phyloP scores from a whole-genome alignment of 92 coral and sea anemone species.

The Actinernus sp. region DNA sequence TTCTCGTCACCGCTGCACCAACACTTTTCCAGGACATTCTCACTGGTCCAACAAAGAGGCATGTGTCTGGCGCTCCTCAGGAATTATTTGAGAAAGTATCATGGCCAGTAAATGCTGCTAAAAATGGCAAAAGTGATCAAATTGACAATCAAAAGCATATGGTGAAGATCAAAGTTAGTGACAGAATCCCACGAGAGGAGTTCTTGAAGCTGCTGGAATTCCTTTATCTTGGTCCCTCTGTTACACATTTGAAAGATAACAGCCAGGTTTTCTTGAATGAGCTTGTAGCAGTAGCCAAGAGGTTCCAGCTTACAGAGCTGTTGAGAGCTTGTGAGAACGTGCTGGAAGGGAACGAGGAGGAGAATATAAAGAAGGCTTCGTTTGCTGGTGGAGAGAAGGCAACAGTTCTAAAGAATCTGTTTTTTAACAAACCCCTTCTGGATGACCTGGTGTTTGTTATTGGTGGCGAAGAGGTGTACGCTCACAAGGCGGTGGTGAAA shows the following conservation, averaged over 20 bases:
- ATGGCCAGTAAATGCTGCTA: conserved; percentile 11
- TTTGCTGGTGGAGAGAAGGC: conserved; percentile 38
- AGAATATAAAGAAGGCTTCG: conserved; percentile 2
- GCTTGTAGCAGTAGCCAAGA: conserved; percentile 15
- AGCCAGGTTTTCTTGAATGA: conserved; percentile 19
- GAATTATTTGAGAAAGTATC: conserved; percentile 20
- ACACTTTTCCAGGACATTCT: conserved; percentile 23
- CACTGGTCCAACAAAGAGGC: conserved; percentile 14
- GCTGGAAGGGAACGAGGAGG: conserved; percentile 24
- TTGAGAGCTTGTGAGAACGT: conserved; percentile 27
- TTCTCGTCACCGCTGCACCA: conserved; percentile 28
- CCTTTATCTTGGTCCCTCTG: conserved; percentile 18
- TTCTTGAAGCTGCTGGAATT: conserved; percentile 23
- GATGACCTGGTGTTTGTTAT: conserved; percentile 35
- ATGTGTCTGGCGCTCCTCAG: conserved; percentile 11
- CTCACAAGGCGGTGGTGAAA: conserved; percentile 18
- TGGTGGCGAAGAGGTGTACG: conserved; percentile 4
- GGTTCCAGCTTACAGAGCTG: conserved; percentile 6
- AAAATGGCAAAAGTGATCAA: not conserved
- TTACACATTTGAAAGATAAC: conserved; percentile 11
- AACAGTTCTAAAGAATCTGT: conserved; percentile 15
- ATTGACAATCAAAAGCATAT: not conserved
- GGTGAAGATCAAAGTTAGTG: conserved; percentile 18
- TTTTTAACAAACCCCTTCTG: conserved; percentile 22
- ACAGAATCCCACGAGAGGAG: conserved; percentile 16